Evolutionary conservation across 1,140 invertebrate genomes (phyloP).

Genomic region (Myzus persicae): DNA sequence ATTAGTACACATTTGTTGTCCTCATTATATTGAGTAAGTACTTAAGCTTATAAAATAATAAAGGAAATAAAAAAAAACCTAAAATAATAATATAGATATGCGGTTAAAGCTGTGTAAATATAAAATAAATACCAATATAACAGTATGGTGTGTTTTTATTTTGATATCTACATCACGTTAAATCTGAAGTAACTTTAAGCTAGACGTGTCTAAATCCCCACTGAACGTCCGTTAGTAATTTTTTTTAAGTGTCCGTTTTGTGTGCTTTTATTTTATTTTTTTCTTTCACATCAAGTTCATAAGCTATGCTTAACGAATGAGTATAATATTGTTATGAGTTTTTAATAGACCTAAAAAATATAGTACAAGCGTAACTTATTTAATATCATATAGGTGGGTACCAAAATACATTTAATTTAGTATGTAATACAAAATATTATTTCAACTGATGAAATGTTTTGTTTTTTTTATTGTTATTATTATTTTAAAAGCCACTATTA

Average conservation of each 20-base stretch:
- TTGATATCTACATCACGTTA: not conserved
- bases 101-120: not conserved
- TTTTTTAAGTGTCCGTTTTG: conserved; percentile 1
- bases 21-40: not conserved
- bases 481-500: too few relatives aligned
- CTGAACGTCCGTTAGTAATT: not conserved
- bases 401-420: not conserved
- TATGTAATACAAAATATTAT: not conserved
- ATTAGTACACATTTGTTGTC: not conserved
- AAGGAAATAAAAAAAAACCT: not conserved
- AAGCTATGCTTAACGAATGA: not conserved
- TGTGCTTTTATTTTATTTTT: not conserved
- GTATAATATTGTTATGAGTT: not conserved
- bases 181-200: conserved; percentile 6
- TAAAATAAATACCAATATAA: not conserved
- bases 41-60: not conserved
- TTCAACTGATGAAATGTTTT: not conserved
- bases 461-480: too few relatives aligned
- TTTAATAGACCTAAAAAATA: not conserved
- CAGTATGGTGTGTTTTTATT: not conserved
- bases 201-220: not conserved
- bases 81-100: not conserved
- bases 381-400: not conserved
- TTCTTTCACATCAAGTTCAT: not conserved
- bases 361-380: not conserved